Evolutionary conservation across 2,113 vertebrate species (phyloP), one percentile per base, ranked within the genome.

Genomic region (Chrysochloris asiatica): DNA sequence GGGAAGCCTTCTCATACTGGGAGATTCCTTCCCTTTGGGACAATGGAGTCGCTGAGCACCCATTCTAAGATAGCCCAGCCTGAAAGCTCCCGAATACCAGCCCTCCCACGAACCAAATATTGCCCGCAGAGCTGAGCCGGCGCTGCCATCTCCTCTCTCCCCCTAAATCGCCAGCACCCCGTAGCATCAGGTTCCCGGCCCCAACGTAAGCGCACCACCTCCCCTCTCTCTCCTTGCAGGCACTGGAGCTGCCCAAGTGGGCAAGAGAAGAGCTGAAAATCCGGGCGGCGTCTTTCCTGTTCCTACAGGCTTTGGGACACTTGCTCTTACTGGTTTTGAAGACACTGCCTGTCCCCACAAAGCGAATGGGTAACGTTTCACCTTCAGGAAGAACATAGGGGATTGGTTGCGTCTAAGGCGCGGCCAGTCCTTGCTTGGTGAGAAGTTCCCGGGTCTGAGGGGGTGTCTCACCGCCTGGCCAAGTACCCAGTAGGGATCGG

Each of bases 11-110:
- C n/a, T n/a, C n/a, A n/a, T n/a, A n/a, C n/a, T n/a, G n/a, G n/a
- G n/a, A n/a, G n/a, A n/a, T n/a, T n/a, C n/a, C n/a, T n/a, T n/a
- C 14, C 36, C 72, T 59, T 77, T 50, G 48, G 48, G 48, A 16
- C 48, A 50, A 16, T 50, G 48, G 48, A 50, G 48, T 8, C 16
- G 48, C 48, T 50, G n/a, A n/a, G n/a, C n/a, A n/a, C n/a, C n/a
- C n/a, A n/a, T n/a, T 50, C 19, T 50, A 22, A 73, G 26, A 43
- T 33, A 36, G 33, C 14, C 48, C 48, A 2, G 38, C 17, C 50
- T 28, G 33, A 65, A 30, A 0, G 0, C 71, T 28, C 12, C 45
- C 10, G n/a, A n/a, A n/a, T n/a, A n/a, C n/a, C n/a, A n/a, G n/a
- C 56, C 41, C 26, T 76, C 59, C 36, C 48, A 8, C 0, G 24